These are phyloP conservation scores for Blastobasis adustella DNA, from an alignment of 2,888 invertebrate genomes.

Conservation along the genomic window DNA sequence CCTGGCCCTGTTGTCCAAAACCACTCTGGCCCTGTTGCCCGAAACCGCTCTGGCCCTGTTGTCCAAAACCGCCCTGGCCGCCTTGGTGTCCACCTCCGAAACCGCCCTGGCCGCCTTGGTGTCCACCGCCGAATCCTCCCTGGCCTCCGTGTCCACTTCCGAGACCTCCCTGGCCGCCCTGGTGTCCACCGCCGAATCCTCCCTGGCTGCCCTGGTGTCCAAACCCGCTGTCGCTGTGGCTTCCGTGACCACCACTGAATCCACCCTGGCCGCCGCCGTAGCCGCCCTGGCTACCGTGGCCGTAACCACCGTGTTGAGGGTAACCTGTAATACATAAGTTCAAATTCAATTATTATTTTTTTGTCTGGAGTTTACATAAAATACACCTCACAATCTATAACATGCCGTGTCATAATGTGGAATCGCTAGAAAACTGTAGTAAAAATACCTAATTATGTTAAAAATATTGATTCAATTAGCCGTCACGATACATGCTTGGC, in stretches of 20 bases:
- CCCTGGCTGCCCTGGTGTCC: background rate
- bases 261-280: background rate
- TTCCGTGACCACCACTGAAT: background rate
- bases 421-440: background rate
- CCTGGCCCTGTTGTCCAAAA: background rate
- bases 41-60: conserved; percentile 1
- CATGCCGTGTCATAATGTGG: background rate
- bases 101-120: conserved; percentile 1
- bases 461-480: background rate
- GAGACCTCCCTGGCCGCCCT: background rate
- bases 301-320: background rate
- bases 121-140: background rate
- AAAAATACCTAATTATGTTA: background rate
- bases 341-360: too few species aligned
- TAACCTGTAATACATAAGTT: background rate
- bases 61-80: conserved; percentile 4
- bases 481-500: background rate
- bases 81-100: conserved; percentile 4
- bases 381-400: too few species aligned
- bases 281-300: background rate
- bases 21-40: background rate
- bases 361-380: too few species aligned
- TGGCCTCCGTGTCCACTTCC: background rate
- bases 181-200: background rate
- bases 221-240: background rate